Evolutionary conservation across 2,113 vertebrate genomes (phyloP), one percentile per base, ranked within the genome.

Genomic region (Chaenocephalus aceratus): DNA sequence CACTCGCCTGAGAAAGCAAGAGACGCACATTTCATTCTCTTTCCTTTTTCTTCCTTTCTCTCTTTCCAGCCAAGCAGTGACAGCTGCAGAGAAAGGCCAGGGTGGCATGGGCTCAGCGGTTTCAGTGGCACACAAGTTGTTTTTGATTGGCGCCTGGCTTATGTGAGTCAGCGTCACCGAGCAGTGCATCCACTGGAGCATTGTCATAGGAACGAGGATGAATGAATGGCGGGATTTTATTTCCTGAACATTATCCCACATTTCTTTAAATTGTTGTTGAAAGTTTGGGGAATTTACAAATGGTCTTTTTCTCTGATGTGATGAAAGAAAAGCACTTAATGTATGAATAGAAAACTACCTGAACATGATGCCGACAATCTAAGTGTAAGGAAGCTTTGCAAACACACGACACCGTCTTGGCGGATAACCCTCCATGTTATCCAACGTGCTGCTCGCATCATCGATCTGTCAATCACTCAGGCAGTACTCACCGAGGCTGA

Each of bases 141-240:
- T 63, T 89, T 90, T 92, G 92, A 94, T 93, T 91, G 94, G 93
- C 90, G 88, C 89, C 92, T 89, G 74, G 77, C 71, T 84, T 72
- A 70, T 51, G n/a, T 92, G 89, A 92, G 81, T 93, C 91, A 91
- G 88, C 70, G 44, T 34, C 74, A 70, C 57, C 18, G 48, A 54
- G 36, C 36, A 7, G 66, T 69, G 54, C 87, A 66, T 83, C 75
- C 80, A 75, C 80, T 44, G 75, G 57, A 54, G 61, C 18, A 54
- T 87, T 34, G 53, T 48, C 82, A 77, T 82, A 79, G 91, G 72
- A 75, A 93, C 80, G 0, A 59, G 72, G 75, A 44, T 16, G 70
- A 79, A 76, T 75, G 53, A 81, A 84, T 61, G 76, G 54, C 23
- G 23, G 59, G 41, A 68, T 74, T 85, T 77, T 54, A 58, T 74